Conservation (phyloP, 1,140 invertebrate genomes). For the Coenobita brevimanus region DNA sequence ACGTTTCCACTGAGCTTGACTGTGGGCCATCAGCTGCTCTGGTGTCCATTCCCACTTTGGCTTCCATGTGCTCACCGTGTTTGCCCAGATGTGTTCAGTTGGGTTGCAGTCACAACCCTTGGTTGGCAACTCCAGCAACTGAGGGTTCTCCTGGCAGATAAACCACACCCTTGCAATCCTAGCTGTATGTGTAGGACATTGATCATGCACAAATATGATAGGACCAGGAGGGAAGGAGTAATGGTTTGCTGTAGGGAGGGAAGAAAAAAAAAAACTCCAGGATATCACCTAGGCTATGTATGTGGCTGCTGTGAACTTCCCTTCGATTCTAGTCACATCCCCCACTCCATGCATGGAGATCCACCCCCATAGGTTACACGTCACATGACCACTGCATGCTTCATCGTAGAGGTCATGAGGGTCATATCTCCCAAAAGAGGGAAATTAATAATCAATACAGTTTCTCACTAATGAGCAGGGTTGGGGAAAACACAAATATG, state of each 20-base stretch:
- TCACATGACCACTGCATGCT: no score
- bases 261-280: background rate
- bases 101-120: no score
- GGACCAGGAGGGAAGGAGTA: background rate
- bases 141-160: background rate
- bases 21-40: background rate
- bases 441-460: no score
- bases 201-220: no score
- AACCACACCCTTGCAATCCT: background rate
- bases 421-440: no score
- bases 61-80: conserved; percentile 12
- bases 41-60: background rate
- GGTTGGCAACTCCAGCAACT: background rate
- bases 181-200: background rate
- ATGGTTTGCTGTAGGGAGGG: background rate
- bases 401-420: no score
- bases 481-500: no score
- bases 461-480: no score
- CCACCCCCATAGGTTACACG: no score
- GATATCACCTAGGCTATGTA: background rate
- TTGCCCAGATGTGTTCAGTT: conserved; percentile 8
- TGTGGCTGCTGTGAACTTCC: background rate
- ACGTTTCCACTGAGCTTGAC: background rate
- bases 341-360: no score
- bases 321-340: no score